Evolutionary conservation across 2,797 vertebrate species (phyloP).

Genomic region (Microtus californicus): DNA sequence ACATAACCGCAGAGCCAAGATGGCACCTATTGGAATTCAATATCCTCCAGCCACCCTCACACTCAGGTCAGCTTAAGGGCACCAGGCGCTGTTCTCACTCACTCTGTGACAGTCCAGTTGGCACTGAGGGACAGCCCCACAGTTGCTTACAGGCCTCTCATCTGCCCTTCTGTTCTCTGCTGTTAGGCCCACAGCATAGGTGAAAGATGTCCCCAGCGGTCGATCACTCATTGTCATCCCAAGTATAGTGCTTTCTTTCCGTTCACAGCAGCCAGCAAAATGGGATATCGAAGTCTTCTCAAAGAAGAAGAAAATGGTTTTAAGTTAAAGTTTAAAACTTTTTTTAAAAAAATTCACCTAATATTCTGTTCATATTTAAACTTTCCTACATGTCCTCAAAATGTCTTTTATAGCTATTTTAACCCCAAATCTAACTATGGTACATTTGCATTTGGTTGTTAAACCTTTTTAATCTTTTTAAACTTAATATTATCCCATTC

Average conservation of each 20-base stretch:
- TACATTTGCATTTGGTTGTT: neutral
- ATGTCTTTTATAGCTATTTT: constrained; percentile 34
- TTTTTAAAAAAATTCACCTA: neutral
- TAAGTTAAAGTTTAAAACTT: neutral
- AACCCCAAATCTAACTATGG: neutral
- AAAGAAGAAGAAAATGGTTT: neutral
- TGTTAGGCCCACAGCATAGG: neutral
- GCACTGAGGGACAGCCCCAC: neutral
- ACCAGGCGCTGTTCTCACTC: neutral
- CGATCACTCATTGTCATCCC: neutral
- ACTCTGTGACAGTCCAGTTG: neutral
- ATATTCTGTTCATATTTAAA: constrained; percentile 9
- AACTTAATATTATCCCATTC: neutral
- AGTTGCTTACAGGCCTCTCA: neutral
- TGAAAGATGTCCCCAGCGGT: neutral
- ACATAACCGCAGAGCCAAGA: neutral
- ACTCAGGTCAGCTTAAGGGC: neutral
- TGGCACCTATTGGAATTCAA: neutral
- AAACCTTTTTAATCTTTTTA: neutral
- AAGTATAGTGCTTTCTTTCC: neutral
- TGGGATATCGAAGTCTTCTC: neutral
- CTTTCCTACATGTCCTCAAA: neutral
- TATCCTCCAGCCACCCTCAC: neutral
- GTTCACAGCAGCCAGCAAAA: neutral
- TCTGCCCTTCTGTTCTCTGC: neutral